Evolutionary conservation across 2,888 invertebrate genomes (phyloP), one percentile per base, ranked within the genome.

Genomic region (Crematogaster levior): DNA sequence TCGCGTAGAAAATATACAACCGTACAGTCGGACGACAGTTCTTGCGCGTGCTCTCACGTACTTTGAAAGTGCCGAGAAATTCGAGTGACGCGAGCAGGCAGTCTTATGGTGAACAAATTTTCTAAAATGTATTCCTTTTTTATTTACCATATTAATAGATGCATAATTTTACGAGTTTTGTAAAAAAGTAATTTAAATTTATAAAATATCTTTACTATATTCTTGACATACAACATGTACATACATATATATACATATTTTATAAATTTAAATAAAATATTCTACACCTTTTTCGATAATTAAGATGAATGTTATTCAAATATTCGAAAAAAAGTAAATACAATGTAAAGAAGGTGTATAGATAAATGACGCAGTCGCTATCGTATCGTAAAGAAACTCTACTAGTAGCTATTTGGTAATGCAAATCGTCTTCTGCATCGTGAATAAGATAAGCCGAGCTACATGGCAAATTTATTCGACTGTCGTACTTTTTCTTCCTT

Each of bases 291-390:
- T 65, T 51, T 24, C 68, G 24, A 27, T 37, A 75, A n/a, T 75
- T 75, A 53, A 21, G 6, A 68, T 77, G 40, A 56, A 56, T 66
- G 21, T 66, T 27, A 10, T 43, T 70, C 27, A 70, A 70, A 21
- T 43, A 56, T 43, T 21, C 53, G 70, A 43, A 30, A 40, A 12
- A 30, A 56, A 68, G 21, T 37, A 70, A 43, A 15, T 53, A 51
- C 27, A 56, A 58, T 56, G 53, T 70, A 70, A n/a, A 79, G 43
- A 70, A 56, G 77, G 51, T 61, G 21, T 56, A 79, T 70, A 70
- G 72, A 79, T 27, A 70, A 79, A 70, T 70, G 53, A 79, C 43
- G 1, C 12, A 30, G 15, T 10, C 12, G n/a, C 21, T 63, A n/a
- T 53, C 24, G 37, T 27, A 24, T 40, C 37, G 51, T 40, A 75